These are phyloP conservation scores for Erebia ligea DNA, from an alignment of 2,888 invertebrate genomes.

Conservation along the genomic window DNA sequence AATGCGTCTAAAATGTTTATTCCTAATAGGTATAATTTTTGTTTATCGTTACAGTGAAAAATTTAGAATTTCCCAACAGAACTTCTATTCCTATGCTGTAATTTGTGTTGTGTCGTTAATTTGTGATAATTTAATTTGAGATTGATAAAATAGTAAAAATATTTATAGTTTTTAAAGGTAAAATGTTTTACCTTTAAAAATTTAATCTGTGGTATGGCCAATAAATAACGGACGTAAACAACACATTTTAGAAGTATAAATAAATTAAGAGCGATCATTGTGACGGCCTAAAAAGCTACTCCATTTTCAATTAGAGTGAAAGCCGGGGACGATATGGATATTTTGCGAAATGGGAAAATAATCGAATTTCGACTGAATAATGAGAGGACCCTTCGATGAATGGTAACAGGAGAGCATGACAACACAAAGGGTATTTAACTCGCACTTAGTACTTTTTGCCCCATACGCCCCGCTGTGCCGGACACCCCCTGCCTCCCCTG, in stretches of 20 bases:
- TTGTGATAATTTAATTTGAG: no score
- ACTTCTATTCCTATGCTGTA: no score
- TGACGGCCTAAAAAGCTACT: slow-evolving; percentile 63
- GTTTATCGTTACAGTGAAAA: no score
- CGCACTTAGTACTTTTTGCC: slow-evolving; percentile 81
- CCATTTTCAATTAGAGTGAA: slow-evolving; percentile 79
- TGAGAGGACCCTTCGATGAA: slow-evolving; percentile 77
- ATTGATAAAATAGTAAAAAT: no score
- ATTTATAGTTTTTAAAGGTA: no score
- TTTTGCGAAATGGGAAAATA: slow-evolving; percentile 82
- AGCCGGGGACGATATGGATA: slow-evolving; percentile 81
- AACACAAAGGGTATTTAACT: slow-evolving; percentile 83
- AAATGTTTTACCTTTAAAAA: no score
- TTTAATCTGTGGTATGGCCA: neutral
- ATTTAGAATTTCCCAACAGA: no score
- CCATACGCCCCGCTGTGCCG: slow-evolving; percentile 60
- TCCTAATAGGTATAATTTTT: no score
- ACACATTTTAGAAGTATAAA: slow-evolving; percentile 43
- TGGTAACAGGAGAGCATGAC: slow-evolving; percentile 69
- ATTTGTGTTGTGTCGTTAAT: no score
- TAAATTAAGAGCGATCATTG: slow-evolving; percentile 68
- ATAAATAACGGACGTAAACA: slow-evolving; percentile 24
- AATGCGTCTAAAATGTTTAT: no score
- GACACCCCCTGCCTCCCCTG: slow-evolving; percentile 53
- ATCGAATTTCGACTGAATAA: slow-evolving; percentile 82